Base-by-base conservation (phyloP, 2,113 vertebrate species). In the Brevimyrus niger region DNA sequence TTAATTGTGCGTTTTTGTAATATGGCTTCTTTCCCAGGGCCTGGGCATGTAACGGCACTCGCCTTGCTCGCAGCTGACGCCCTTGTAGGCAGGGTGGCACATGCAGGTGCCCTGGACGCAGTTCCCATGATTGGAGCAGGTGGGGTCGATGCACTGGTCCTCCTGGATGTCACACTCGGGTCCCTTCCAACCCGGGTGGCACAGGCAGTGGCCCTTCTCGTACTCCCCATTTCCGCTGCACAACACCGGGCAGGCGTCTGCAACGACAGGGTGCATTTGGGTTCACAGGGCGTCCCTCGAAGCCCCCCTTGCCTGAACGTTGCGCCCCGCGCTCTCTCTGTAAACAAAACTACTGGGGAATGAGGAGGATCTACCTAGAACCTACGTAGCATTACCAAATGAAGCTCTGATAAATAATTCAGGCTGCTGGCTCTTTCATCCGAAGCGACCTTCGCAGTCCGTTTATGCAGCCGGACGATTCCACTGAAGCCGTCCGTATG, bases 201-300 rank as follows among this genome's bases (percentile, higher is more conserved):
- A 99, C 90, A 97, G 95, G 5, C 98, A 99, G 92, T 97, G 96
- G 85, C 98, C 98, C 90, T 98, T 98, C 91, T 98, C 98, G 0
- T 99, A 99, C 88, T 99, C 96, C 87, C 98, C 98, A 47, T 99
- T 99, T 8, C 98, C 98, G 0, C 97, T 98, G 95, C 98, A 99
- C 91, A 99, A 95, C 92, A 99, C 98, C 2, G 98, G 98, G 91
- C 98, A 99, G 0, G 97, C 98, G 95, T 98, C 98, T 99, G 95
- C 90, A 95, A 93, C 50, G 88, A 92, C 92, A 92, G 65, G 17
- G 48, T 51, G 51, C 31, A 69, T 69, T n/a, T 61, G 53, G 35
- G 87, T 42, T 55, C 38, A 13, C 8, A 31, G 48, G 87, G 7
- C 4, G 5, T 21, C 42, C 35, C 87, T 80, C n/a, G 19, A 51